Evolutionary conservation across 2,113 vertebrate species (phyloP).

Genomic region (Conger conger): DNA sequence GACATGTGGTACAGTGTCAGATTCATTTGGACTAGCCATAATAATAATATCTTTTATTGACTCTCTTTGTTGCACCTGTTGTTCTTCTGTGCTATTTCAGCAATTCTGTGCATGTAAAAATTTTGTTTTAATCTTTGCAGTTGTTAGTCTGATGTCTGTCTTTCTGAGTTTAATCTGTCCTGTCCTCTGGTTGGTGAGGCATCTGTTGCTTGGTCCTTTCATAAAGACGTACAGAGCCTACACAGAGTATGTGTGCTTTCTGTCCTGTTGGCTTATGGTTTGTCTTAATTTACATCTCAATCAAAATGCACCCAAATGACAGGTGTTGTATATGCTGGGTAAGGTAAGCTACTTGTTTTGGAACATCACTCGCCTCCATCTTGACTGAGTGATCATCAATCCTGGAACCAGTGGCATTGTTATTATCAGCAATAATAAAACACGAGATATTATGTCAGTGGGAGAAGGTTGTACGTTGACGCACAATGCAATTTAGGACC

Average conservation of each 20-base stretch:
- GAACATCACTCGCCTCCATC: neutral
- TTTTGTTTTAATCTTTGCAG: slow-evolving; percentile 8
- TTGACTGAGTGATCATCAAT: neutral
- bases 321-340: neutral
- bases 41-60: slow-evolving; percentile 16
- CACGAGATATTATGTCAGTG: too few species aligned
- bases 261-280: neutral
- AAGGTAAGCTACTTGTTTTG: neutral
- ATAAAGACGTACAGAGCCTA: neutral
- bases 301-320: too few species aligned
- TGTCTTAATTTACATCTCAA: neutral
- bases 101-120: slow-evolving; percentile 19
- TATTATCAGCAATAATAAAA: too few species aligned
- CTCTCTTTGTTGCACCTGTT: slow-evolving; percentile 1
- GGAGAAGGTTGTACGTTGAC: too few species aligned
- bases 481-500: too few species aligned
- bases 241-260: neutral
- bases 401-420: neutral
- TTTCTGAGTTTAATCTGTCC: neutral
- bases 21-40: neutral
- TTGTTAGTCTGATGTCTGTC: neutral
- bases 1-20: slow-evolving; percentile 10
- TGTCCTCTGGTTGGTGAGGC: neutral
- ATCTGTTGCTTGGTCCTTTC: slow-evolving; percentile 15
- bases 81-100: slow-evolving; percentile 3